Evolutionary conservation across 2,797 vertebrate species (phyloP).

Genomic region (Phalanger gymnotis): DNA sequence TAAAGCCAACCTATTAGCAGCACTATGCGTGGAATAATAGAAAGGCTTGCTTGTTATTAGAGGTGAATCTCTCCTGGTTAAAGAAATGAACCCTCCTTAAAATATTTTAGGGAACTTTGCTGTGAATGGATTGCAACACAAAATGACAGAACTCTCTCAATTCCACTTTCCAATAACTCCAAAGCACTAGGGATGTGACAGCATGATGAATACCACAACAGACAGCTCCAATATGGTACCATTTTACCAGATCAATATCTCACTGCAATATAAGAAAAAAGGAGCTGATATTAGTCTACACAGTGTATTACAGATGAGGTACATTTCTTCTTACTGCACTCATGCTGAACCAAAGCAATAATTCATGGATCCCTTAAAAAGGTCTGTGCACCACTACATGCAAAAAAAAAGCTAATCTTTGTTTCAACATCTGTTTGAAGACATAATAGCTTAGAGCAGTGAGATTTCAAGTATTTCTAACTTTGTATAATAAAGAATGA

Average conservation of each 20-base stretch:
- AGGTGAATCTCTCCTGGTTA: slow-evolving; percentile 52
- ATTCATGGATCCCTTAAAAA: slow-evolving; percentile 93
- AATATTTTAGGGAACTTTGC: slow-evolving; percentile 91
- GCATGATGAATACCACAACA: slow-evolving; percentile 99
- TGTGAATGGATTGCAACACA: slow-evolving; percentile 98
- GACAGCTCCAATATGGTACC: slow-evolving; percentile 99
- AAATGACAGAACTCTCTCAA: slow-evolving; percentile 97
- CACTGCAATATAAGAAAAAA: slow-evolving; percentile 99
- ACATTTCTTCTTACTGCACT: slow-evolving; percentile 98
- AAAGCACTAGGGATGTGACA: slow-evolving; percentile 97
- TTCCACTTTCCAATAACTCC: slow-evolving; percentile 99
- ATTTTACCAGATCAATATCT: slow-evolving; percentile 99
- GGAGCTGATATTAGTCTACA: slow-evolving; percentile 99
- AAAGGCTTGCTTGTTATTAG: slow-evolving; percentile 60
- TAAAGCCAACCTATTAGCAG: slow-evolving; percentile 68
- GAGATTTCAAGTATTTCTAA: slow-evolving; percentile 65
- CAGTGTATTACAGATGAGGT: slow-evolving; percentile 99
- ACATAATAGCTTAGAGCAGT: slow-evolving; percentile 85
- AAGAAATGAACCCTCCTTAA: slow-evolving; percentile 78
- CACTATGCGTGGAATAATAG: slow-evolving; percentile 56
- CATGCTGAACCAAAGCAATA: slow-evolving; percentile 95
- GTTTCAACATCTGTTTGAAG: slow-evolving; percentile 91
- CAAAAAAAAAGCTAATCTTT: slow-evolving; percentile 91
- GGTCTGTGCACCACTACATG: slow-evolving; percentile 90
- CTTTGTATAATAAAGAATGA: slow-evolving; percentile 67